Conservation (phyloP, 2,888 invertebrate species). For the Cenopis cana region DNA sequence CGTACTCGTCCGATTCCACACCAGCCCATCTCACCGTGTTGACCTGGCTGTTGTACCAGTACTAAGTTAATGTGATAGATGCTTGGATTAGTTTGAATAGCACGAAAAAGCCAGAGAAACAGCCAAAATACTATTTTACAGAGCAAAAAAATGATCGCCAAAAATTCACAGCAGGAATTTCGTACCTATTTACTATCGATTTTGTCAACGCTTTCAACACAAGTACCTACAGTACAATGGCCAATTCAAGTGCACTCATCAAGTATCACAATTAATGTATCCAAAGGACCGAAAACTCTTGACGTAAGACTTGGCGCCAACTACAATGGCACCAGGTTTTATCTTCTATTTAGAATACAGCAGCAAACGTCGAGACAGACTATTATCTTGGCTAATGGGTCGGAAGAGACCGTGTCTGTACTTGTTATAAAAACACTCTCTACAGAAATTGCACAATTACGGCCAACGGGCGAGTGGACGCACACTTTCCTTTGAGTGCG, state of each 20-base stretch:
- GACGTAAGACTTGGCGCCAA: constrained; percentile 64
- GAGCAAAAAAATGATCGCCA: background rate
- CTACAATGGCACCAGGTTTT: constrained; percentile 49
- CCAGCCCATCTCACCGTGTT: too few relatives aligned
- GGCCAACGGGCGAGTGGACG: background rate
- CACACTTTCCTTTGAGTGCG: constrained; percentile 9
- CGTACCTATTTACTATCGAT: background rate
- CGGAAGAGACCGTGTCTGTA: constrained; percentile 23
- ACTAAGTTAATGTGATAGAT: too few relatives aligned
- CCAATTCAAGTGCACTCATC: constrained; percentile 22
- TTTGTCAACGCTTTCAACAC: constrained; percentile 4
- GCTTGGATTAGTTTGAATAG: too few relatives aligned
- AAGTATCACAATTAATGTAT: constrained; percentile 14
- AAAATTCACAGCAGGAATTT: background rate
- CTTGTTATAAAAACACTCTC: constrained; percentile 16
- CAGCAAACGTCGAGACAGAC: background rate
- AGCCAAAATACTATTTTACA: too few relatives aligned
- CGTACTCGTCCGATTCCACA: too few relatives aligned
- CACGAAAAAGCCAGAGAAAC: background rate
- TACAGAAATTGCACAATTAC: constrained; percentile 15
- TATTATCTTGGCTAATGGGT: constrained; percentile 12
- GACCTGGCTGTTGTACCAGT: too few relatives aligned
- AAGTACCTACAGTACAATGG: constrained; percentile 7
- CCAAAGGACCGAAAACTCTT: constrained; percentile 43
- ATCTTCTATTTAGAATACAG: background rate